These are phyloP conservation scores for honey bee (Apis mellifera) DNA, from an alignment of 1,140 invertebrate species.

Conservation along the genomic window Amel_HAv3.1 CM009940.2:2859501-2860000, in stretches of 20 bases:
- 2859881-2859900: neutral
- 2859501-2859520: conserved; percentile 48
- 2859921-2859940: no score
- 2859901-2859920: no score
- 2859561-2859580: conserved; percentile 66
- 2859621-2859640: no score
- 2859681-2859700: no score
- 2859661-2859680: conserved; percentile 21
- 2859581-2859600: conserved; percentile 59
- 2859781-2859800: neutral
- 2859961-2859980: no score
- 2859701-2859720: neutral
- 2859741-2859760: neutral
- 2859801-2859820: neutral
- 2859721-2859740: conserved; percentile 32
- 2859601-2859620: neutral
- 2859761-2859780: neutral
- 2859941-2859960: no score
- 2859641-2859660: conserved; percentile 27
- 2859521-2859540: conserved; percentile 67
- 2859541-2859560: conserved; percentile 62
- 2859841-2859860: neutral
- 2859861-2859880: neutral
- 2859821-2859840: neutral
- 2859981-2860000: no score